phyloP scores from a whole-genome alignment of 2,797 vertebrate species.

The Myotis pilosus region DNA sequence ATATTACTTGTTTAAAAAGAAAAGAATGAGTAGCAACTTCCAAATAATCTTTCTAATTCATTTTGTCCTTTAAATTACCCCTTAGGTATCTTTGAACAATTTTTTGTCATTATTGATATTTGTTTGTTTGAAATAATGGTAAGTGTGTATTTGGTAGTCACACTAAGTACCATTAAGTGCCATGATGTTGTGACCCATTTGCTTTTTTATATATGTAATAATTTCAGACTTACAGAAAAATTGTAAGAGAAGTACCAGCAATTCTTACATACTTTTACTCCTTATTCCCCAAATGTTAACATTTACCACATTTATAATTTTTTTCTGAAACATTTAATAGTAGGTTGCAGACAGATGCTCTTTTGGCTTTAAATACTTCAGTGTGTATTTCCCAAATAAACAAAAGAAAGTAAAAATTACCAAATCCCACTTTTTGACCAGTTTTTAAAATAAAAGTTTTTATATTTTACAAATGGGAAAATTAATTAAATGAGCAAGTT shows the following conservation, averaged over 20 bases:
- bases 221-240: conserved; percentile 22
- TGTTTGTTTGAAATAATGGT: conserved; percentile 6
- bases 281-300: conserved; percentile 16
- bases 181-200: neutral
- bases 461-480: neutral
- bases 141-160: neutral
- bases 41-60: neutral
- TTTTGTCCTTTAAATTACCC: conserved; percentile 14
- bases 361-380: neutral
- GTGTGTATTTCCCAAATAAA: neutral
- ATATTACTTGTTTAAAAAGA: neutral
- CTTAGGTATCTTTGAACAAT: neutral
- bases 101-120: neutral
- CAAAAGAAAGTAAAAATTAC: neutral
- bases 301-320: neutral
- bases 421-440: neutral
- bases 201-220: neutral
- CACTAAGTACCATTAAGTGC: neutral
- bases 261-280: neutral
- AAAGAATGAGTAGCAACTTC: neutral
- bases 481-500: neutral
- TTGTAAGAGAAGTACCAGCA: neutral
- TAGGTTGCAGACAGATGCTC: neutral
- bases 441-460: neutral
- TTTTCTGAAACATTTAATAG: conserved; percentile 33